Conservation (phyloP, 2,888 invertebrate genomes). For the Strigamia maritima region DNA sequence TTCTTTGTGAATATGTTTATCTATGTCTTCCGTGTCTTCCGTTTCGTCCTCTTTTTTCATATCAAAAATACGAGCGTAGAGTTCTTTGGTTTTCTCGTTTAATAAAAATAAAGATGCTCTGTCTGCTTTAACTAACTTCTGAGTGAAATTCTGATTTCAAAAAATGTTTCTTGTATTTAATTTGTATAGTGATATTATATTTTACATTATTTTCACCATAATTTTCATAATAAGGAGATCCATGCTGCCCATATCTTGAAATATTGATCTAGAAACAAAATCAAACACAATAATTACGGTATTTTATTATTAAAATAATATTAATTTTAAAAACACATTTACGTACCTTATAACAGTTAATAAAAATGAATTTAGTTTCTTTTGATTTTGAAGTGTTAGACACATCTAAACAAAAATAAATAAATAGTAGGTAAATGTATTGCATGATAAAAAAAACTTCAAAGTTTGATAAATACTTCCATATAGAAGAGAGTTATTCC, state of each 20-base stretch:
- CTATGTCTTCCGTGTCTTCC: slow-evolving; percentile 40
- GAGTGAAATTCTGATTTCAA: slow-evolving; percentile 65
- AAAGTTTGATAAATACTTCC: slow-evolving; percentile 51
- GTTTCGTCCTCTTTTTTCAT: slow-evolving; percentile 49
- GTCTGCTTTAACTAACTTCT: slow-evolving; percentile 75
- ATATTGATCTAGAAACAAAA: slow-evolving; percentile 68
- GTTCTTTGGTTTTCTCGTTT: slow-evolving; percentile 67
- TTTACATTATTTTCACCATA: slow-evolving; percentile 56
- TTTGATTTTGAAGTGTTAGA: slow-evolving; percentile 66
- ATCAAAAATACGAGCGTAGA: slow-evolving; percentile 80
- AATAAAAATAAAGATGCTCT: slow-evolving; percentile 78
- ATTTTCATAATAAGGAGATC: slow-evolving; percentile 77
- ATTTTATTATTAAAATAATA: neutral
- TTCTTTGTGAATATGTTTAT: slow-evolving; percentile 35
- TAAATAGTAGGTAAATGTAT: neutral
- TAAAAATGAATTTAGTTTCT: slow-evolving; percentile 71
- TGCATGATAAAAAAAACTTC: slow-evolving; percentile 21
- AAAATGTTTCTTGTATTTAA: neutral
- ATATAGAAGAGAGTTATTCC: slow-evolving; percentile 68
- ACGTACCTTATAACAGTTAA: slow-evolving; percentile 78
- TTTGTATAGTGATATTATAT: neutral
- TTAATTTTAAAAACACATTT: slow-evolving; percentile 49
- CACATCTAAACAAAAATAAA: slow-evolving; percentile 56
- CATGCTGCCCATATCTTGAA: slow-evolving; percentile 82
- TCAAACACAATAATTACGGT: neutral